Evolutionary conservation across 2,888 invertebrate genomes (phyloP).

Genomic region (Resseliella maxima): DNA sequence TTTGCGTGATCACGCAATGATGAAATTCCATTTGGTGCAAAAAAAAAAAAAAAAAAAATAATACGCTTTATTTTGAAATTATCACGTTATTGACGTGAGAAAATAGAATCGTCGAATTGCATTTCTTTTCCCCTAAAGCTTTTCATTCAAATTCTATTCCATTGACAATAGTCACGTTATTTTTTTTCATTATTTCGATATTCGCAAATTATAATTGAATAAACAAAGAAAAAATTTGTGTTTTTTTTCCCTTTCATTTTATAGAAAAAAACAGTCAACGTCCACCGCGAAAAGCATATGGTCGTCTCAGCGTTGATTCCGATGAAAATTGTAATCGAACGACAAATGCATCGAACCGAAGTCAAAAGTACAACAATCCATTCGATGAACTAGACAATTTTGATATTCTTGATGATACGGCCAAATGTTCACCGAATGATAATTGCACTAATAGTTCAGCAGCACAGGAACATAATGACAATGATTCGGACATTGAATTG

Average conservation of each 20-base stretch:
- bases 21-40: no score
- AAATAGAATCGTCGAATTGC: no score
- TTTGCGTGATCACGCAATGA: no score
- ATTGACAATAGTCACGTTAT: background rate
- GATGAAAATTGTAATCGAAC: constrained; percentile 60
- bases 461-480: constrained; percentile 56
- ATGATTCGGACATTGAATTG: constrained; percentile 62
- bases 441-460: constrained; percentile 19
- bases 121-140: no score
- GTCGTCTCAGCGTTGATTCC: constrained; percentile 66
- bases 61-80: background rate
- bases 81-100: no score
- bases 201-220: background rate
- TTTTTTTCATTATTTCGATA: background rate
- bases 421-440: constrained; percentile 58
- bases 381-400: constrained; percentile 64
- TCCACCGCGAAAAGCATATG: constrained; percentile 67
- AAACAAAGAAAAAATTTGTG: no score
- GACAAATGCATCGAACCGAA: constrained; percentile 1
- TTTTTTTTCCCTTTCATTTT: constrained; percentile 57
- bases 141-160: no score
- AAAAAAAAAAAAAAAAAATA: no score
- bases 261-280: constrained; percentile 67
- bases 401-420: constrained; percentile 60
- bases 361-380: constrained; percentile 32